These are phyloP conservation scores for Himalopsyche tibetana DNA, from an alignment of 2,888 invertebrate genomes.

Conservation along the genomic window DNA sequence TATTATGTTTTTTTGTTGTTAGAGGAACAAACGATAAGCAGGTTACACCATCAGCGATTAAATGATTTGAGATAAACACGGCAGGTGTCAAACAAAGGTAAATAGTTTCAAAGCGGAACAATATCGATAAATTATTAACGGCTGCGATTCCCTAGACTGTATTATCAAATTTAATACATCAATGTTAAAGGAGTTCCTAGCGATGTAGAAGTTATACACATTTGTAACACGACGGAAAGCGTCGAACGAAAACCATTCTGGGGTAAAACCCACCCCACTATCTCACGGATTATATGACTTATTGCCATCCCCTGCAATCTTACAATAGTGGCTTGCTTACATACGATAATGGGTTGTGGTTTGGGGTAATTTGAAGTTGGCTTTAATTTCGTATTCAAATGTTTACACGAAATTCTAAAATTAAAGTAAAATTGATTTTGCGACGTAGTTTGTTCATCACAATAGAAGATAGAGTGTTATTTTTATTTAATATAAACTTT, in stretches of 20 bases:
- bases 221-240: slow-evolving; percentile 7
- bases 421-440: background rate
- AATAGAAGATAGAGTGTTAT: background rate
- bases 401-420: slow-evolving; percentile 10
- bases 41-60: background rate
- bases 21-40: background rate
- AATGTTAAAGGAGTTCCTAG: background rate
- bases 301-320: slow-evolving; percentile 16
- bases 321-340: slow-evolving; percentile 27
- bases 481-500: background rate
- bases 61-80: background rate
- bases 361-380: background rate
- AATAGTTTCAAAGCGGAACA: background rate
- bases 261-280: slow-evolving; percentile 30
- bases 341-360: background rate
- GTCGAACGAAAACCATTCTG: slow-evolving; percentile 29
- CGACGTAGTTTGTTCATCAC: background rate
- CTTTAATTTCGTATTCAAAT: slow-evolving; percentile 30
- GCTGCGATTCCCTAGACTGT: background rate
- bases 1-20: background rate
- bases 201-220: slow-evolving; percentile 19
- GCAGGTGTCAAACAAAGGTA: background rate
- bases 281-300: slow-evolving; percentile 37
- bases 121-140: slow-evolving; percentile 12
- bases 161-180: slow-evolving; percentile 35